Conservation (phyloP, 1,140 invertebrate species). For the Hestina assimilis region DNA sequence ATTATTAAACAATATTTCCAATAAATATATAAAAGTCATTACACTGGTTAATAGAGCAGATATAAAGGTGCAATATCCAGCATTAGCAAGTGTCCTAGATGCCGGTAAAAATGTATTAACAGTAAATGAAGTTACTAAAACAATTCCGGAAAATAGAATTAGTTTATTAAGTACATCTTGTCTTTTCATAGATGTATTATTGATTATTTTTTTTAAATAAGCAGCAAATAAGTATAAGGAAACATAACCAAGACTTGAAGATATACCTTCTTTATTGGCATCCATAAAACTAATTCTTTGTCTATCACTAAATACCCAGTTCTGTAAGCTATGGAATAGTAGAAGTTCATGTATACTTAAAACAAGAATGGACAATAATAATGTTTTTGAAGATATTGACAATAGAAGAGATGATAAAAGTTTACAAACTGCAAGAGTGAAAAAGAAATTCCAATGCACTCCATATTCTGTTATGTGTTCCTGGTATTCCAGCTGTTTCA, state of each 20-base stretch:
- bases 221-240: conserved; percentile 88
- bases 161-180: conserved; percentile 41
- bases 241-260: conserved; percentile 90
- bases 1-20: conserved; percentile 70
- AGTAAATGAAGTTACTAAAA: conserved; percentile 75
- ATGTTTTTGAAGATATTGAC: conserved; percentile 68
- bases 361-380: conserved; percentile 77
- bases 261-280: conserved; percentile 94
- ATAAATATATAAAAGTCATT: conserved; percentile 75
- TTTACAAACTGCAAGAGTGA: conserved; percentile 92
- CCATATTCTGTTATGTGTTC: conserved; percentile 95
- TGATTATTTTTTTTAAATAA: conserved; percentile 82
- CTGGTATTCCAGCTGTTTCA: conserved; percentile 87
- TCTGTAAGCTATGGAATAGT: conserved; percentile 81
- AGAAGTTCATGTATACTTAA: conserved; percentile 84
- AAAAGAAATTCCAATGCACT: conserved; percentile 98
- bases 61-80: conserved; percentile 87
- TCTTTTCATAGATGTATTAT: conserved; percentile 59
- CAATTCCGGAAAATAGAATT: conserved; percentile 61
- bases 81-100: conserved; percentile 87
- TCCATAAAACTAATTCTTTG: conserved; percentile 82
- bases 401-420: conserved; percentile 82
- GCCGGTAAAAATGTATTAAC: conserved; percentile 75
- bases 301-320: conserved; percentile 85
- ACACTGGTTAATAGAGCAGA: conserved; percentile 80